Base-by-base conservation (phyloP, 2,888 invertebrate species). In the Brachypalpus laphriformis region DNA sequence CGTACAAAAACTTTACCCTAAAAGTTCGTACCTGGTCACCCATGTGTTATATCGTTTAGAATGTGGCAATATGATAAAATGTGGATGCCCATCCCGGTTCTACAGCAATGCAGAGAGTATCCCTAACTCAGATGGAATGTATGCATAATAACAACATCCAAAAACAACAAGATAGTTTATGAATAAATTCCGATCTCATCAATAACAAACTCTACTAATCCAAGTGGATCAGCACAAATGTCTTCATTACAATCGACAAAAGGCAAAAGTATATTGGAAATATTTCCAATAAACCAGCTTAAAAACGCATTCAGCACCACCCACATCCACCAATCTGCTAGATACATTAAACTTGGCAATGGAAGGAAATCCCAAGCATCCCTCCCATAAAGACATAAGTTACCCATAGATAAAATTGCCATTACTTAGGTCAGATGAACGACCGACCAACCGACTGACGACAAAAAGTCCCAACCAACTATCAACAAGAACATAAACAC, bases 401-500 rank as follows among this genome's bases (percentile, higher is more conserved):
- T 72, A 65, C 61, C 72, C 65, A 71, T 49, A 72, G 78, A 71
- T 72, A 80, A 80, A 80, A 72, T 72, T 80, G 71, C 65, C 71
- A 80, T 80, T 72, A 72, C 68, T 72, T 72, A 57, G 34, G 57
- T 16, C 47, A 80, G 71, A 80, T 72, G 63, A 72, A 72, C 72
- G 78, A 72, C 78, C 63, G 37, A 72, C 78, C 71, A 65, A 71
- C 47, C 40, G 40, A 65, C 78, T 80, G 78, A 80, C 78, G 72
- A 80, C 78, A 80, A 71, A 80, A 80, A 80, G 78, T 72, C 65
- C 78, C 63, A 71, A 66, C 78, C 78, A 72, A 71, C 71, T 72
- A 80, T 80, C 78, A 80, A 80, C 72, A 80, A 72, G 78, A 45
- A 72, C 72, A 80, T 80, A 80, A 80, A 80, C 72, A 80, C 78